phyloP scores from a whole-genome alignment of 64 coral and sea anemone species.

The Stichodactyla helianthus region DNA sequence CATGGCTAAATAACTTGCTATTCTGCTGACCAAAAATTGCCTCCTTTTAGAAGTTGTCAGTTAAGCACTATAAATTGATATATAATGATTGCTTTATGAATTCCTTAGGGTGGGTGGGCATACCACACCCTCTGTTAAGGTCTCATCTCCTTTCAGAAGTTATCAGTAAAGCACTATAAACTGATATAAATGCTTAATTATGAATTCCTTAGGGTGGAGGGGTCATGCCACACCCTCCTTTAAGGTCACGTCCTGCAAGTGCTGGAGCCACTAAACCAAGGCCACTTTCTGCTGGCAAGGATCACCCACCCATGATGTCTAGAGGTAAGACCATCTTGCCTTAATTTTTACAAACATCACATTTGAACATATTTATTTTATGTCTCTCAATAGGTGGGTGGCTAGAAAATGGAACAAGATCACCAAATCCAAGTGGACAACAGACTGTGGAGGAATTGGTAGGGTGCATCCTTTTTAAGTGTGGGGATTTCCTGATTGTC shows the following conservation, averaged over 20 bases:
- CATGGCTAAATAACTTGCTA: too few relatives aligned
- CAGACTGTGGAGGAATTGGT: constrained; percentile 41
- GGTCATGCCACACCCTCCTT: constrained; percentile 84
- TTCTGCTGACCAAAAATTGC: too few relatives aligned
- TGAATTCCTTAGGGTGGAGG: constrained; percentile 2
- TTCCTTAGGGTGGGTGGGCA: too few relatives aligned
- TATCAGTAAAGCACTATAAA: too few relatives aligned
- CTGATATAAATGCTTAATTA: not conserved
- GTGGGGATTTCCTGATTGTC: not conserved
- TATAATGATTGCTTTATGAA: too few relatives aligned
- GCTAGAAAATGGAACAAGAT: constrained; percentile 10
- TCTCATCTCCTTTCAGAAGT: too few relatives aligned
- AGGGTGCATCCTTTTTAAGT: not conserved
- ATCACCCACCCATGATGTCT: constrained; percentile 20
- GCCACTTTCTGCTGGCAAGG: constrained; percentile 52
- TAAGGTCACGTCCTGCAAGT: constrained; percentile 72
- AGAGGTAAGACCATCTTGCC: constrained; percentile 33
- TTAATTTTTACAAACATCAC: too few relatives aligned
- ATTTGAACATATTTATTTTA: not conserved
- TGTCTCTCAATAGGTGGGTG: constrained; percentile 37
- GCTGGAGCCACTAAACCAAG: constrained; percentile 46
- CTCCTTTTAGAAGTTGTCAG: too few relatives aligned
- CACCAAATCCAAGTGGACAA: constrained; percentile 14
- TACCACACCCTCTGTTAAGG: too few relatives aligned
- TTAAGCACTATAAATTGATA: too few relatives aligned